phyloP scores from a whole-genome alignment of 2,797 vertebrate genomes.

The Lemur catta region DNA sequence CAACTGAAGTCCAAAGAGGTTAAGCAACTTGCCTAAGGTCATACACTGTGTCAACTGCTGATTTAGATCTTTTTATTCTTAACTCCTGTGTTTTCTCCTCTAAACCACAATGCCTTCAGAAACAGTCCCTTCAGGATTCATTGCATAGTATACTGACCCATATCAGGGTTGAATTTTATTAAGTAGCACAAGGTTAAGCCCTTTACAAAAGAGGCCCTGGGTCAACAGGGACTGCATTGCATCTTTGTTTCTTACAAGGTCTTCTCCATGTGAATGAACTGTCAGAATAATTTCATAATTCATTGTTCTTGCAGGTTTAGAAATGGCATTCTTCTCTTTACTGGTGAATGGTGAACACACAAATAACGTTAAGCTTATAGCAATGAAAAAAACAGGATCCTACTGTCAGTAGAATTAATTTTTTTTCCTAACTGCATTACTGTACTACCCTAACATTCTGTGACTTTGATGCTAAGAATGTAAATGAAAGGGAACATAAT shows the following conservation, averaged over 20 bases:
- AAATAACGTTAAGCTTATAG: not conserved
- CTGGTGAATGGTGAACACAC: not conserved
- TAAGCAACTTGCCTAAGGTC: slow-evolving; percentile 49
- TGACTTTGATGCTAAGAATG: slow-evolving; percentile 45
- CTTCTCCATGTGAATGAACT: slow-evolving; percentile 53
- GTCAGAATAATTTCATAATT: slow-evolving; percentile 63
- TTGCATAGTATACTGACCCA: slow-evolving; percentile 40
- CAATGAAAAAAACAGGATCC: not conserved
- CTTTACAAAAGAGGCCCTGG: slow-evolving; percentile 28
- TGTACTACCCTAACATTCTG: not conserved
- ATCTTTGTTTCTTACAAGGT: slow-evolving; percentile 45
- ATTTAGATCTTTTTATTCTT: slow-evolving; percentile 48
- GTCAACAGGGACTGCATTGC: slow-evolving; percentile 22
- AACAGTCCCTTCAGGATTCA: slow-evolving; percentile 26
- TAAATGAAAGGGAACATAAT: slow-evolving; percentile 50
- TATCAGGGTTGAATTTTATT: slow-evolving; percentile 58
- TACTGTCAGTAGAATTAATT: not conserved
- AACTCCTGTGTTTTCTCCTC: slow-evolving; percentile 43
- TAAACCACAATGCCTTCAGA: slow-evolving; percentile 45
- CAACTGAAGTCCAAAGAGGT: not conserved
- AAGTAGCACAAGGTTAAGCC: slow-evolving; percentile 61
- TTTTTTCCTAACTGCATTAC: not conserved
- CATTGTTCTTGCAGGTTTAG: slow-evolving; percentile 27
- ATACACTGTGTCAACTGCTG: not conserved
- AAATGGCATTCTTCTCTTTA: not conserved